phyloP scores from a whole-genome alignment of 2,113 vertebrate species.

The Butorides virescens region DNA sequence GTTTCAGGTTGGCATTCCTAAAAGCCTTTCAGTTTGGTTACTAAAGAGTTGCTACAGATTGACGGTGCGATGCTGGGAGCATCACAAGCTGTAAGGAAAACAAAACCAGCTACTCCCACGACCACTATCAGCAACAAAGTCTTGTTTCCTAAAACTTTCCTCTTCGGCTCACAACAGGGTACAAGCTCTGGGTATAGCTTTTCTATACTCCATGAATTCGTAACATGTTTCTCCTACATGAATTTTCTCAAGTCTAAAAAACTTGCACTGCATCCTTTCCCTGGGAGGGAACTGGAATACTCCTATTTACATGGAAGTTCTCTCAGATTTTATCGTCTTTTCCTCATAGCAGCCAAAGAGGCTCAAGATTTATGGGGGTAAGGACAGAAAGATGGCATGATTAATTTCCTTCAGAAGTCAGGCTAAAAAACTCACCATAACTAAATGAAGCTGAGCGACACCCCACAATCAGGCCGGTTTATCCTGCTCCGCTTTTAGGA shows the following conservation, averaged over 20 bases:
- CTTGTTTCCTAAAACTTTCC: not conserved
- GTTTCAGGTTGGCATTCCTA: not conserved
- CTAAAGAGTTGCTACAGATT: not conserved
- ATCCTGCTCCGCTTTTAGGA: not conserved
- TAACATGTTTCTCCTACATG: not conserved
- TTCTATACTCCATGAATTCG: not conserved
- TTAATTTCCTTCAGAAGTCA: not conserved
- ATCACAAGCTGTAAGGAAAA: not conserved
- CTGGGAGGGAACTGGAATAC: not conserved
- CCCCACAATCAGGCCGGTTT: not conserved
- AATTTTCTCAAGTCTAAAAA: not conserved
- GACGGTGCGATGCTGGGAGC: not conserved
- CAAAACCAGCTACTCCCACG: not conserved
- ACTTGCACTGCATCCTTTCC: not conserved
- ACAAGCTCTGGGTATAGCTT: not conserved
- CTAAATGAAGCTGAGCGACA: not conserved
- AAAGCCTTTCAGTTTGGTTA: not conserved
- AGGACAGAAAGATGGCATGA: not conserved
- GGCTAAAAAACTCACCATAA: not conserved
- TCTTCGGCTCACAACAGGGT: rapidly evolving
- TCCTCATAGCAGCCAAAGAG: not conserved
- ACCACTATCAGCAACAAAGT: not conserved
- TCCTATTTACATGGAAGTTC: not conserved
- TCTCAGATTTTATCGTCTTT: not conserved
- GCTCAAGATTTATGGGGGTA: not conserved